These are phyloP conservation scores for Denticeps clupeoides DNA, from an alignment of 2,797 vertebrate species.

Conservation along the genomic window DNA sequence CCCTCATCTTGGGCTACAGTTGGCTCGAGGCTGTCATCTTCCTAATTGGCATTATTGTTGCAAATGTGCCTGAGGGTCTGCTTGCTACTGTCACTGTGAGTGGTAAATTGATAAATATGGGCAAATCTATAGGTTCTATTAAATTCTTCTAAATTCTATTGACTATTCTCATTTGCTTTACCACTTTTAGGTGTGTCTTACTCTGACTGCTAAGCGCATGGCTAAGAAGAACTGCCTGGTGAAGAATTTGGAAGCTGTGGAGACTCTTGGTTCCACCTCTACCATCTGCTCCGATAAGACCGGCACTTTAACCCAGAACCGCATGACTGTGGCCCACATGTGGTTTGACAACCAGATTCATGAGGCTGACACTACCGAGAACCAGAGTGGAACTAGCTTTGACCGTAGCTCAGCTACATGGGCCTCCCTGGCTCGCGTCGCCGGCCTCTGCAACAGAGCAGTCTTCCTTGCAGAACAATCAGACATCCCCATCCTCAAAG, in stretches of 20 bases:
- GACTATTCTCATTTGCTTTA: not conserved
- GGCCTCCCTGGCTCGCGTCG: slow-evolving; percentile 63
- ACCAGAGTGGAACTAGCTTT: slow-evolving; percentile 72
- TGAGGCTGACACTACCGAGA: slow-evolving; percentile 77
- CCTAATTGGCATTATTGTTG: slow-evolving; percentile 79
- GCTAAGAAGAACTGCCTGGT: slow-evolving; percentile 78
- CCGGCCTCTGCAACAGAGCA: slow-evolving; percentile 74
- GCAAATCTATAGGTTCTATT: no score
- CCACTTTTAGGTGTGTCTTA: slow-evolving; percentile 64
- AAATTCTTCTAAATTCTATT: no score
- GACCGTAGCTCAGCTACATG: slow-evolving; percentile 71
- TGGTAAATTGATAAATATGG: not conserved
- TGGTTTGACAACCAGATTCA: slow-evolving; percentile 86
- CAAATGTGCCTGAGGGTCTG: slow-evolving; percentile 74
- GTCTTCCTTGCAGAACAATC: slow-evolving; percentile 75
- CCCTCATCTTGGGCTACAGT: slow-evolving; percentile 68
- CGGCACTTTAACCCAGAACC: slow-evolving; percentile 76
- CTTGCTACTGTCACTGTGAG: slow-evolving; percentile 76
- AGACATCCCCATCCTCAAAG: slow-evolving; percentile 72
- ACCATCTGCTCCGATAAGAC: slow-evolving; percentile 82
- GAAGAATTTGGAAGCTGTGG: slow-evolving; percentile 77
- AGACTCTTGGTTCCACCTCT: slow-evolving; percentile 76
- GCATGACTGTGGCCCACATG: slow-evolving; percentile 82
- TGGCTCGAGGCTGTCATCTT: slow-evolving; percentile 80
- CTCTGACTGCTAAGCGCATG: slow-evolving; percentile 79